phyloP scores from a whole-genome alignment of 1,140 invertebrate genomes.

The Pogonomyrmex barbatus region DNA sequence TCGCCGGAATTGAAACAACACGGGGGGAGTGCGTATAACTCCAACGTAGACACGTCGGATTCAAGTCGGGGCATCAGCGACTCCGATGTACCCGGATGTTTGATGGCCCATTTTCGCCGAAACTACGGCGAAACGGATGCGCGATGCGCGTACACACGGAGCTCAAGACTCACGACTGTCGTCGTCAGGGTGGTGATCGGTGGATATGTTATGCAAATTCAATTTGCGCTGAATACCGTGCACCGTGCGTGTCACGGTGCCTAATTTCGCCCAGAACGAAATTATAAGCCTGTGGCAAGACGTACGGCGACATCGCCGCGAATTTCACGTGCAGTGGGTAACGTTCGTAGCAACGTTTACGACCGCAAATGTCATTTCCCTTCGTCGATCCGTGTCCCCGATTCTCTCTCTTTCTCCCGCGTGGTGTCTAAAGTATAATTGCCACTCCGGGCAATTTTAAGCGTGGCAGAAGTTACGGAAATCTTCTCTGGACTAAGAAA shows the following conservation, averaged over 20 bases:
- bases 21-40: slow-evolving; percentile 24
- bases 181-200: slow-evolving; percentile 65
- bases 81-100: slow-evolving; percentile 52
- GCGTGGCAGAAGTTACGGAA: slow-evolving; percentile 1
- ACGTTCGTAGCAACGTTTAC: slow-evolving; percentile 22
- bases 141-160: slow-evolving; percentile 43
- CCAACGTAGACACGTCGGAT: slow-evolving; percentile 5
- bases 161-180: slow-evolving; percentile 27
- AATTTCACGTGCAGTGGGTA: slow-evolving; percentile 2
- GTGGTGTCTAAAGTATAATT: slow-evolving; percentile 39
- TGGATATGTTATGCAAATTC: slow-evolving; percentile 80
- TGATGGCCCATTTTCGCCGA: slow-evolving; percentile 68
- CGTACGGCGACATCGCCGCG: slow-evolving; percentile 72
- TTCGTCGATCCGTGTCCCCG: slow-evolving; percentile 26
- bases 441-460: slow-evolving; percentile 40
- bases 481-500: background rate
- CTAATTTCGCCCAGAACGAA: slow-evolving; percentile 78
- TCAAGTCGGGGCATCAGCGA: slow-evolving; percentile 29
- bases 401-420: background rate
- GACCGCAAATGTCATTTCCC: background rate
- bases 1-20: slow-evolving; percentile 8
- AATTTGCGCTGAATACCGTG: slow-evolving; percentile 65
- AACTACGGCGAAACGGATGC: slow-evolving; percentile 44
- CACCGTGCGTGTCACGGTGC: slow-evolving; percentile 59
- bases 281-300: slow-evolving; percentile 78